phyloP scores from a whole-genome alignment of 2,888 invertebrate genomes.

The Netelia melanura region DNA sequence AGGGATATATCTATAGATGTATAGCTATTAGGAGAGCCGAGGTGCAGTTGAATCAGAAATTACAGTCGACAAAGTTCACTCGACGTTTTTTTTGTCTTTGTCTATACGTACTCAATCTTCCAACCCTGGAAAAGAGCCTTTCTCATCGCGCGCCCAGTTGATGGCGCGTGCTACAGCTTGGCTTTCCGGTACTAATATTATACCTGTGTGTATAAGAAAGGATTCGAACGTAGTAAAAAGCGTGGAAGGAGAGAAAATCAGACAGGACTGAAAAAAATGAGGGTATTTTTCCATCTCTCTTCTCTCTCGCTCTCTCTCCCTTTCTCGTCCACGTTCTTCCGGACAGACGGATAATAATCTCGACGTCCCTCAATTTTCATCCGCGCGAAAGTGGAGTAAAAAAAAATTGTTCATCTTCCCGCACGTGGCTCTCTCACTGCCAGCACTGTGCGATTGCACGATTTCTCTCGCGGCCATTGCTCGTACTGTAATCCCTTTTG shows the following conservation, averaged over 20 bases:
- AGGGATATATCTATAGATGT: neutral
- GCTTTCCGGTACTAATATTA: neutral
- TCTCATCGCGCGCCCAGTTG: neutral
- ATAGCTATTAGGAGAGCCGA: slow-evolving; percentile 67
- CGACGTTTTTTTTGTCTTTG: slow-evolving; percentile 62
- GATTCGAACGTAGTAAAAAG: slow-evolving; percentile 9
- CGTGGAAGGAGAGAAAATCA: neutral
- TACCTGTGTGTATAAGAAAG: neutral
- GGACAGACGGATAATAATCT: slow-evolving; percentile 49
- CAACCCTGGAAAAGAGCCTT: slow-evolving; percentile 4
- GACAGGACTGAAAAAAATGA: slow-evolving; percentile 18
- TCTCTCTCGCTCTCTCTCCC: neutral
- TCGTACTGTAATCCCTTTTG: slow-evolving; percentile 27
- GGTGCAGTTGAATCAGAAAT: too few relatives aligned
- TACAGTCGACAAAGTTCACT: slow-evolving; percentile 55
- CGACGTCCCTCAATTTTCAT: slow-evolving; percentile 48
- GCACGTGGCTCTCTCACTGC: neutral
- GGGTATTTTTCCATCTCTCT: slow-evolving; percentile 17
- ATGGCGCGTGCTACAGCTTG: neutral
- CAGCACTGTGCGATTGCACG: slow-evolving; percentile 12
- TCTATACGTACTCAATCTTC: slow-evolving; percentile 33
- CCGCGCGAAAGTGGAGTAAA: neutral
- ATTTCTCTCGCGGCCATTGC: slow-evolving; percentile 21
- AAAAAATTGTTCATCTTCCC: neutral
- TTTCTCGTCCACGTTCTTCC: neutral